Conservation (phyloP, 2,113 vertebrate species). For the Cololabis saira region DNA sequence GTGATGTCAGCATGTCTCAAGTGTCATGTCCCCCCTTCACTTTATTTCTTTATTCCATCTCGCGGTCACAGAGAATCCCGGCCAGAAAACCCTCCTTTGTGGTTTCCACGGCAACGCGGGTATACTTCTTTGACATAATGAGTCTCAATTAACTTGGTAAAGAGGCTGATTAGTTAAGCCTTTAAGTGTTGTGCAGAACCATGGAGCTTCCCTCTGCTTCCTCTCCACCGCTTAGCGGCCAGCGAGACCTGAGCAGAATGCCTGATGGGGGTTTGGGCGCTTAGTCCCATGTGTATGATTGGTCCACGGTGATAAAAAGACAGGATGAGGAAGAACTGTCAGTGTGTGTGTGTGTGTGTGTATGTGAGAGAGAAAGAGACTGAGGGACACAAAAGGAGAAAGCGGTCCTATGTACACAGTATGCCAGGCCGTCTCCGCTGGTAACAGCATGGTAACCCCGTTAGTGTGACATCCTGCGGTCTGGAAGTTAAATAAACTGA, state of each 20-base stretch:
- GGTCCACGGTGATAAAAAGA: conserved; percentile 51
- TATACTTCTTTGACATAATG: conserved; percentile 67
- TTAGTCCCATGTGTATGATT: conserved; percentile 51
- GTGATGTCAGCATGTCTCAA: conserved; percentile 5
- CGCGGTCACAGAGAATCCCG: conserved; percentile 26
- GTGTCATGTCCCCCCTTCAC: conserved; percentile 9
- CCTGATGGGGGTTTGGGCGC: conserved; percentile 60
- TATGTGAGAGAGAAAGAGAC: conserved; percentile 4
- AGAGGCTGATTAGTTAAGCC: conserved; percentile 74
- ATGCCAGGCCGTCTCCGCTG: not conserved
- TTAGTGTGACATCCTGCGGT: no score
- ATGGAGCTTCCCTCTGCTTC: conserved; percentile 58
- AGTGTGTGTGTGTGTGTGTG: conserved; percentile 25
- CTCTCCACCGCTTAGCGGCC: conserved; percentile 50
- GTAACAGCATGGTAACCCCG: no score
- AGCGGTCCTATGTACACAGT: conserved; percentile 42
- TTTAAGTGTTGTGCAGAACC: conserved; percentile 64
- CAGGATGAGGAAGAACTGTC: conserved; percentile 46
- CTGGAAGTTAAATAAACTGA: no score
- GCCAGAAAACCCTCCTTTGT: conserved; percentile 55
- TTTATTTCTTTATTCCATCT: conserved; percentile 54
- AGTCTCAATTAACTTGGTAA: conserved; percentile 72
- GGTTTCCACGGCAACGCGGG: conserved; percentile 74
- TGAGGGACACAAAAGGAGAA: conserved; percentile 19
- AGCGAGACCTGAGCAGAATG: conserved; percentile 65